Conservation (phyloP, 2,888 invertebrate species). For the Nebria brevicollis region DNA sequence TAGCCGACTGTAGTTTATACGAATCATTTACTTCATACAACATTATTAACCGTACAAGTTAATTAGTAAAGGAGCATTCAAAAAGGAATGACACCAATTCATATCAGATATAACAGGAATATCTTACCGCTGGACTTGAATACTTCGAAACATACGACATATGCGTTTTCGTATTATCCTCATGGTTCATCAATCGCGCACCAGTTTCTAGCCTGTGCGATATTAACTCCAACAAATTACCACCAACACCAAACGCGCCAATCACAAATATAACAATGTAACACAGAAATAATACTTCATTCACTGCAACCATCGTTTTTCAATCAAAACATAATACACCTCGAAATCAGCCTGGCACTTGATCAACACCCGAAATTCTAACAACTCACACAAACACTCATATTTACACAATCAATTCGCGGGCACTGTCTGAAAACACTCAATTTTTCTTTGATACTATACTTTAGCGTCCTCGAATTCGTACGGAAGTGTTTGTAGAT, state of each 20-base stretch:
- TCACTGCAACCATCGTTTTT: constrained; percentile 2
- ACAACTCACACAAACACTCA: constrained; percentile 9
- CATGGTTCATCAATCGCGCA: neutral
- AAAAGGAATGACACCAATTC: too few relatives aligned
- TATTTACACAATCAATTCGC: neutral
- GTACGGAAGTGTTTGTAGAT: neutral
- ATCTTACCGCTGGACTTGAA: constrained; percentile 3
- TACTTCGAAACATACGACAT: neutral
- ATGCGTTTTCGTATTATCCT: neutral
- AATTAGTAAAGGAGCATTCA: too few relatives aligned
- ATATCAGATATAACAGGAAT: neutral
- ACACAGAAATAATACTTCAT: constrained; percentile 11
- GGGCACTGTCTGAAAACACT: neutral
- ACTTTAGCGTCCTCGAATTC: neutral
- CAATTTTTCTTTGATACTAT: neutral
- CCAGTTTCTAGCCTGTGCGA: constrained; percentile 3
- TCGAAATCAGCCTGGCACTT: neutral
- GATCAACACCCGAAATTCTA: constrained; percentile 1
- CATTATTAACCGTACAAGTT: too few relatives aligned
- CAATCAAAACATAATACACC: constrained; percentile 8
- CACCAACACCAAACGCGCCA: neutral
- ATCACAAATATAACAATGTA: constrained; percentile 13
- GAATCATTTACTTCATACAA: too few relatives aligned
- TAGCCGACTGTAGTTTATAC: too few relatives aligned
- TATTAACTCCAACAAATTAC: neutral